Evolutionary conservation across 2,888 invertebrate genomes (phyloP), one percentile per base, ranked within the genome.

Genomic region (Drosophila neoperkinsi): DNA sequence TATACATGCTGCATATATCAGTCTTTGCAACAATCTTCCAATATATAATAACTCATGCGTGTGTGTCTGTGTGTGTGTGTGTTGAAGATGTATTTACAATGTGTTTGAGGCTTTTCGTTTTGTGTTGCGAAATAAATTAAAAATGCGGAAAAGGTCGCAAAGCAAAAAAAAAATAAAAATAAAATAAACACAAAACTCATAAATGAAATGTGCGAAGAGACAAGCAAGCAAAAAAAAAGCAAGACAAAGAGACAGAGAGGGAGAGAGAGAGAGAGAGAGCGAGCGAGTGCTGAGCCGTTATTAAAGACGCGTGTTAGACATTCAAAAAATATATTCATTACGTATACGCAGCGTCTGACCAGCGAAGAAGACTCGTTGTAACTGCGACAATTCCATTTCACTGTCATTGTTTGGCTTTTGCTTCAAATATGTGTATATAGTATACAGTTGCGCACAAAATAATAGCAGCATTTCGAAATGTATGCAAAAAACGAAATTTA

Each of bases 281-380:
- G 21, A 46, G 16, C 46, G 21, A 25, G 46, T 25, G 28, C 9
- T 21, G 34, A 34, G 28, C 41, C 25, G 70, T 68, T 55, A 67
- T 81, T 79, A 68, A 69, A 82, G 76, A 79, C 85, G 76, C 80
- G 86, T 82, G 85, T 85, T 82, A 68, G 71, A 74, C 73, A 82
- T 82, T 82, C 58, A 52, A 69, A 74, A 9, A 1, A 43, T 4
- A 25, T 50, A 46, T 60, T 58, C 36, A 82, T 79, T 79, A 64
- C 82, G 79, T 70, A 79, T 82, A 79, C 80, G 80, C 41, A 28
- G 59, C 56, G 77, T 71, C 55, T 56, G 56, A 59, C 65, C 33
- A 57, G 33, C 21, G 21, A 50, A 50, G 28, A 13, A 9, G 18
- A n/a, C 7, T 46, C 31, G 41, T 38, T 11, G 36, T 41, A 34